A percentile compares a stretch with the other conserved stretches of the same genome.
These are phyloP conservation scores for Pelobates cultripes DNA, from an alignment of 2,797 vertebrate species.

Conservation along the genomic window DNA sequence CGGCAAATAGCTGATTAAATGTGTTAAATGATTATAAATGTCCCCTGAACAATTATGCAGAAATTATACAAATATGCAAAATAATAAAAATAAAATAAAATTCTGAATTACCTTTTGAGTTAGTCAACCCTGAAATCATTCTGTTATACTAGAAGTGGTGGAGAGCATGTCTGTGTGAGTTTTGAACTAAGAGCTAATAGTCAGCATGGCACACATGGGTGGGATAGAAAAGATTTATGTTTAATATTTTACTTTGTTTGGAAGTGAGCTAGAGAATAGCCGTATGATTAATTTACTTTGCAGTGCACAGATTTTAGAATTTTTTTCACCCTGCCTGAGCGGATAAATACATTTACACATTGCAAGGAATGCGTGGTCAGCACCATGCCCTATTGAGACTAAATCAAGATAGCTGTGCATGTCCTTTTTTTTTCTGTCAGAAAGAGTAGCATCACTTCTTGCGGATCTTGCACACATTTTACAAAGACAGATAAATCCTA, in stretches of 20 bases:
- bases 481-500: slow-evolving; percentile 56
- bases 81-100: no score
- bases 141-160: slow-evolving; percentile 28
- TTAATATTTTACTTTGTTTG: neutral
- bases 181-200: neutral
- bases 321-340: neutral
- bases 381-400: slow-evolving; percentile 30
- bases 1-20: no score
- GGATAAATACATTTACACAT: slow-evolving; percentile 13
- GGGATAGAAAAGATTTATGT: neutral
- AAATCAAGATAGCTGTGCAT: slow-evolving; percentile 46
- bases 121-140: slow-evolving; percentile 59
- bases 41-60: no score
- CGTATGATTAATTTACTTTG: slow-evolving; percentile 8
- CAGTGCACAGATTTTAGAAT: neutral
- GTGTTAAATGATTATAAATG: no score
- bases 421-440: slow-evolving; percentile 54
- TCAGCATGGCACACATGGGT: neutral
- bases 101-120: no score
- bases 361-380: slow-evolving; percentile 31
- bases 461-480: slow-evolving; percentile 31
- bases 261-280: neutral
- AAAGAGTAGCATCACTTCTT: slow-evolving; percentile 43
- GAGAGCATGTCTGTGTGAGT: neutral
- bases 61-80: no score